Evolutionary conservation across 2,888 invertebrate species (phyloP), one percentile per base, ranked within the genome.

Genomic region (Noctuana brunneofusca): DNA sequence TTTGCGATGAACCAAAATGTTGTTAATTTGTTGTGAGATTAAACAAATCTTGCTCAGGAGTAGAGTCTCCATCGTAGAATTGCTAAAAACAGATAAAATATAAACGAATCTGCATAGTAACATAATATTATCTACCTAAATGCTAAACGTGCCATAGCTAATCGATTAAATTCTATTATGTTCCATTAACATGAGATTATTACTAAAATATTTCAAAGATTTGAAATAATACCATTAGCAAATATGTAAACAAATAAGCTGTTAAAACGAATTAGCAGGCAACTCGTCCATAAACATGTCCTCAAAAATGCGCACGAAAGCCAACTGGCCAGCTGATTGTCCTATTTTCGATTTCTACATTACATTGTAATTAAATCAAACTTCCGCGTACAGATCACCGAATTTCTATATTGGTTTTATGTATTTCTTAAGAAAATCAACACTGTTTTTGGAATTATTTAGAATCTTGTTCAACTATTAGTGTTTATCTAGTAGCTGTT

Each of bases 1-100:
- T 63, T 63, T 63, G 62, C 41, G 20, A 56, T 41, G 56, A 38
- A 63, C 62, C 50, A 50, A 56, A 63, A 56, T 63, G 62, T 62
- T 62, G 62, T 63, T 56, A 56, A 56, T 63, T 63, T 35, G 46
- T 56, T n/a, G 46, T 30, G 22, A 41, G 62, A 62, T 62, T 62
- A 62, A 56, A 43, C 38, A 50, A 55, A 50, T 55, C 38, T 55
- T 62, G 27, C 30, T 50, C 20, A 43, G 38, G 24, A 62, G 50
- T 56, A 62, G 20, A 18, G 27, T 14, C 24, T 16, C 60, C 32
- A 48, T 54, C 43, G 20, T 22, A 16, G 22, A 59, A 41, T 43
- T 4, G 24, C 20, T 46, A 14, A n/a, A 41, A 14, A 48, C 20
- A 16, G 27, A 27, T 5, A 27, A 3, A 27, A 3, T 27, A 5